phyloP scores from a whole-genome alignment of 2,113 vertebrate genomes.

The Onychostoma macrolepis region DNA sequence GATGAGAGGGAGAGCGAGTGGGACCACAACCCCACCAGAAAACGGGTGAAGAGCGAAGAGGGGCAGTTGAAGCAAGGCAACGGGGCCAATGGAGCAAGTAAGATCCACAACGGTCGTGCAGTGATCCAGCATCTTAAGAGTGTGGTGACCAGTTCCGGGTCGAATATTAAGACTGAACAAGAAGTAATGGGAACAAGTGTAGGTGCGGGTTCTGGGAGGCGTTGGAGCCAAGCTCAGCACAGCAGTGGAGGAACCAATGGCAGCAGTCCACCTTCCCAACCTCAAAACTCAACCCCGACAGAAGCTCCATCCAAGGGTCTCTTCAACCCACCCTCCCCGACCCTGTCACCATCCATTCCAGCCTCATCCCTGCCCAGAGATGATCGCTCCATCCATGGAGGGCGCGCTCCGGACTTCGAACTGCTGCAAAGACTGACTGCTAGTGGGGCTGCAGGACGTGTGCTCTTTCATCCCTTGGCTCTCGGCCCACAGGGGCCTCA shows the following conservation, averaged over 20 bases:
- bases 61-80: slow-evolving; percentile 59
- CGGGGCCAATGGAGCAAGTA: slow-evolving; percentile 51
- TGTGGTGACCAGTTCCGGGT: slow-evolving; percentile 63
- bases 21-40: slow-evolving; percentile 65
- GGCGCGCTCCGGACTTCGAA: slow-evolving; percentile 77
- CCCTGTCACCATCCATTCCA: slow-evolving; percentile 75
- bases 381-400: slow-evolving; percentile 63
- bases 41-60: slow-evolving; percentile 78
- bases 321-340: slow-evolving; percentile 74
- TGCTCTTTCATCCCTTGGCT: slow-evolving; percentile 83
- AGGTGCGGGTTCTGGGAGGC: slow-evolving; percentile 60
- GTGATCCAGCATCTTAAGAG: slow-evolving; percentile 75
- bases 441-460: slow-evolving; percentile 75
- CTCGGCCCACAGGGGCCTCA: slow-evolving; percentile 79
- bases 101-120: slow-evolving; percentile 75
- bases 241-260: slow-evolving; percentile 70
- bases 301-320: slow-evolving; percentile 71
- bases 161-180: slow-evolving; percentile 79
- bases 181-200: slow-evolving; percentile 53
- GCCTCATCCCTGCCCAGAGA: slow-evolving; percentile 76
- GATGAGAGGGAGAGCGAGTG: slow-evolving; percentile 65
- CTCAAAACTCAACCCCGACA: slow-evolving; percentile 75
- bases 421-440: slow-evolving; percentile 82
- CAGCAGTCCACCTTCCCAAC: slow-evolving; percentile 73
- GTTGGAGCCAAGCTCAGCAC: slow-evolving; percentile 69